phyloP scores from a whole-genome alignment of 2,888 invertebrate genomes.

The Cheilosia urbana region DNA sequence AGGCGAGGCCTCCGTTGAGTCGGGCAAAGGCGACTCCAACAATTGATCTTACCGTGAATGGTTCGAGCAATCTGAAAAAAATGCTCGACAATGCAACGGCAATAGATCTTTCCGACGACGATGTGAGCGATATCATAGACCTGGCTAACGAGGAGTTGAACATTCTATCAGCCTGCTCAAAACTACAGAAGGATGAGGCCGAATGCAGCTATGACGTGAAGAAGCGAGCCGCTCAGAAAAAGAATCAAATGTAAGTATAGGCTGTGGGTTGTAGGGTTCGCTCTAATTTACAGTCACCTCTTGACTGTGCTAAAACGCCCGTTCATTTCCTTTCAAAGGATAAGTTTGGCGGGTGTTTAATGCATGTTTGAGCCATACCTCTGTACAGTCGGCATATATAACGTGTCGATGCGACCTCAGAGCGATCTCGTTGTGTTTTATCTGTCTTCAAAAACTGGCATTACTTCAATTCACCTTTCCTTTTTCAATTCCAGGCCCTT shows the following conservation, averaged over 20 bases:
- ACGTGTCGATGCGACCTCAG: too few relatives aligned
- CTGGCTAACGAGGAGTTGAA: conserved; percentile 78
- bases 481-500: conserved; percentile 78
- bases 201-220: conserved; percentile 68
- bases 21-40: conserved; percentile 36
- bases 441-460: neutral
- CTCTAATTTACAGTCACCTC: too few relatives aligned
- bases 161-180: conserved; percentile 77
- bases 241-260: conserved; percentile 79
- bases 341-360: too few relatives aligned
- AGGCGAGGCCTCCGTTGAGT: conserved; percentile 60
- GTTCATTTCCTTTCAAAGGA: too few relatives aligned
- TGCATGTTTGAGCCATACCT: too few relatives aligned
- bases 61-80: conserved; percentile 45
- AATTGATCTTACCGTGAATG: conserved; percentile 34
- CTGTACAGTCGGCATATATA: too few relatives aligned
- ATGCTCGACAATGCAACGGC: conserved; percentile 17
- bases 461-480: neutral
- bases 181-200: conserved; percentile 68
- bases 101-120: conserved; percentile 76
- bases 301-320: too few relatives aligned
- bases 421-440: too few relatives aligned
- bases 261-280: neutral
- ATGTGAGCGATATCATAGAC: conserved; percentile 77
- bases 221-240: conserved; percentile 76